Percentiles rank a stretch among this genome's conserved stretches.
Conservation (phyloP, 2,113 vertebrate species). For the Sula dactylatra region DNA sequence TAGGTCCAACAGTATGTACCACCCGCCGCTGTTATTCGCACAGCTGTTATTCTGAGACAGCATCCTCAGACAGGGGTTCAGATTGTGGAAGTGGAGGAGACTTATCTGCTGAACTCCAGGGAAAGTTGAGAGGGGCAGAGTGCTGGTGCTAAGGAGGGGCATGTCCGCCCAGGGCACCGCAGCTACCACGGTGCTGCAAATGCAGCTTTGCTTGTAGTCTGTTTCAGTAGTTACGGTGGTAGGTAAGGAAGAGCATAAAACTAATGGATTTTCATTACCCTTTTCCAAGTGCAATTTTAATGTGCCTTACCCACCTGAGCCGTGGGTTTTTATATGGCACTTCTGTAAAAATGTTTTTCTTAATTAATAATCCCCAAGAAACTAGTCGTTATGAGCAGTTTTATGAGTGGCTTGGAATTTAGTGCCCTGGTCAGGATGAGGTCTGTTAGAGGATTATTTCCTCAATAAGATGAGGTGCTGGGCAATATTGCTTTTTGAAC, state of each 20-base stretch:
- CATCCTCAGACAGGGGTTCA: background rate
- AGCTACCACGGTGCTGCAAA: fast-evolving
- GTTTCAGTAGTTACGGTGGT: background rate
- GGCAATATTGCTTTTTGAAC: background rate
- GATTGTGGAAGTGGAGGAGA: background rate
- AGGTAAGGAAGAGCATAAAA: background rate
- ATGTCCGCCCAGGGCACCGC: background rate
- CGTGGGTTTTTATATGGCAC: background rate
- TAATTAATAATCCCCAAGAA: background rate
- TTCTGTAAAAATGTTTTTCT: background rate
- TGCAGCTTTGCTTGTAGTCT: fast-evolving
- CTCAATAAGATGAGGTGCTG: background rate
- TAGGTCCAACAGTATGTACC: background rate
- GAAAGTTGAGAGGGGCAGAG: background rate
- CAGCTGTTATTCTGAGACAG: fast-evolving
- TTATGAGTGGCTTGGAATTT: background rate
- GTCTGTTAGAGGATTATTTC: background rate
- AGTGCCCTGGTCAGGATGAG: background rate
- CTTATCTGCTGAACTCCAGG: background rate
- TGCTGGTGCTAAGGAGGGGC: background rate
- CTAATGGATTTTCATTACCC: background rate
- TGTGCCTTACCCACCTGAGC: background rate
- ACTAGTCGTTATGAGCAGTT: background rate
- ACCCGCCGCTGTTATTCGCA: background rate
- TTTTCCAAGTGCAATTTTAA: background rate